These are phyloP conservation scores for Diadegma fenestrale DNA, from an alignment of 2,888 invertebrate species.

Conservation along the genomic window DNA sequence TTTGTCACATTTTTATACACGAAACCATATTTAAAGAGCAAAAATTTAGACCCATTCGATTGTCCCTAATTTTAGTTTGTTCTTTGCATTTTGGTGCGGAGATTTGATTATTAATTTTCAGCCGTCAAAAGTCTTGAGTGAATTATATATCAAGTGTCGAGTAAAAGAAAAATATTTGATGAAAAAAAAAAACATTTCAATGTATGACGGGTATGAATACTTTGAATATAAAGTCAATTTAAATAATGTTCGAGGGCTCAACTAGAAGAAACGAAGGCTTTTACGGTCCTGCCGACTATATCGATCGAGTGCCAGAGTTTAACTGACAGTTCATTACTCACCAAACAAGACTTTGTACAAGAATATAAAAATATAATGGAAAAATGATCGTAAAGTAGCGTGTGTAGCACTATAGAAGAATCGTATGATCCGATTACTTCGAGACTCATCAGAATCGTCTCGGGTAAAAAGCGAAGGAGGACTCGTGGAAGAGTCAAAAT, in stretches of 20 bases:
- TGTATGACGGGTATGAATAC: not conserved
- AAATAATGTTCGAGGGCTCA: slow-evolving; percentile 21
- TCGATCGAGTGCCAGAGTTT: slow-evolving; percentile 42
- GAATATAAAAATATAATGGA: slow-evolving; percentile 18
- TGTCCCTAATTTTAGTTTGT: too few species aligned
- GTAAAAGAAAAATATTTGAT: not conserved
- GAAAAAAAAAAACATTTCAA: not conserved
- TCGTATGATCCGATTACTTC: slow-evolving; percentile 12
- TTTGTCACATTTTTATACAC: too few species aligned
- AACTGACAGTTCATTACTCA: slow-evolving; percentile 63
- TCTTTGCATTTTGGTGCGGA: too few species aligned
- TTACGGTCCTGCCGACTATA: not conserved
- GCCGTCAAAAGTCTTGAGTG: too few species aligned
- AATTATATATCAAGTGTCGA: not conserved
- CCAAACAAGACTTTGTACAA: slow-evolving; percentile 4
- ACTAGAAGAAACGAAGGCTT: not conserved
- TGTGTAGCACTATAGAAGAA: not conserved
- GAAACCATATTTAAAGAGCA: too few species aligned
- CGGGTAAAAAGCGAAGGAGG: not conserved
- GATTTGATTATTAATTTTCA: too few species aligned
- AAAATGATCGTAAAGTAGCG: not conserved
- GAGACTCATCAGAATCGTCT: slow-evolving; percentile 39
- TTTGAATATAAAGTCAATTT: slow-evolving; percentile 19
- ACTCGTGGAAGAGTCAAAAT: not conserved
- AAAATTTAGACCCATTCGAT: too few species aligned